Conservation (phyloP, 2,888 invertebrate genomes). For the Harpalus rufipes region DNA sequence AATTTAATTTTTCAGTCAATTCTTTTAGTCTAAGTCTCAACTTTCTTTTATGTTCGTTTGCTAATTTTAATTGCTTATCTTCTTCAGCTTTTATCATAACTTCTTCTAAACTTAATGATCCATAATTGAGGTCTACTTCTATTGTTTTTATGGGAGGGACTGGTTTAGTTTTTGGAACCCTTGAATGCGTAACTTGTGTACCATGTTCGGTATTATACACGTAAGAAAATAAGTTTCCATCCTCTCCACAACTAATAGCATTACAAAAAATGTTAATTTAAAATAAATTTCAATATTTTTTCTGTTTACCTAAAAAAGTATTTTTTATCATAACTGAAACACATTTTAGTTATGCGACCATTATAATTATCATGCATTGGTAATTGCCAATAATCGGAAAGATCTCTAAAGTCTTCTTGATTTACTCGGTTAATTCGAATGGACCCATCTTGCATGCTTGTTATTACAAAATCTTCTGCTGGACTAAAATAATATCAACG, state of each 20-base stretch:
- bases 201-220: conserved; percentile 78
- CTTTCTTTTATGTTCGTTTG: conserved; percentile 82
- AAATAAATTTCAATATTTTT: not conserved
- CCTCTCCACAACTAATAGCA: conserved; percentile 82
- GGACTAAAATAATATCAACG: conserved; percentile 74
- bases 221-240: conserved; percentile 89
- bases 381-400: conserved; percentile 83
- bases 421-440: conserved; percentile 80
- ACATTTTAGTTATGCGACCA: conserved; percentile 83
- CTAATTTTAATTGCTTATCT: conserved; percentile 81
- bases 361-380: conserved; percentile 88
- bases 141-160: conserved; percentile 68
- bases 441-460: conserved; percentile 82
- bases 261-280: not conserved
- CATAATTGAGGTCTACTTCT: conserved; percentile 74
- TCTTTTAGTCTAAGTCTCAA: conserved; percentile 79
- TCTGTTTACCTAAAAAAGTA: conserved; percentile 74
- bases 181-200: not conserved
- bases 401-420: conserved; percentile 78
- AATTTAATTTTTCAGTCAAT: conserved; percentile 78
- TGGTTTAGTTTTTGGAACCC: not conserved
- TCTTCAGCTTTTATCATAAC: conserved; percentile 84
- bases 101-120: conserved; percentile 81
- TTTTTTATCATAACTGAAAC: conserved; percentile 82
- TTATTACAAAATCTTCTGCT: conserved; percentile 78